These are phyloP conservation scores for Amiota minor DNA, from an alignment of 2,888 invertebrate genomes.

Conservation along the genomic window DNA sequence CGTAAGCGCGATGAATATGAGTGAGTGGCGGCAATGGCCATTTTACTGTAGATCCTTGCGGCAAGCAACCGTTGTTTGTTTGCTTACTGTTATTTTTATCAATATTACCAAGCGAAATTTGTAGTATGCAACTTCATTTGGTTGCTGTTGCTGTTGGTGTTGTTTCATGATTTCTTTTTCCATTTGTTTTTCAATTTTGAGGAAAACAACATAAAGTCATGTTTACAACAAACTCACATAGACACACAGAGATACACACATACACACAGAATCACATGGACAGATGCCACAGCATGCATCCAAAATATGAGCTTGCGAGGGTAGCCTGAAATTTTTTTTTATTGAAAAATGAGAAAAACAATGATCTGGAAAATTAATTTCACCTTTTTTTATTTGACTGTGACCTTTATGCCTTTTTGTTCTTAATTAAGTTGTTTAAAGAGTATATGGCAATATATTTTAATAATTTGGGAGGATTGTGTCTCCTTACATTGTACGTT, in stretches of 20 bases:
- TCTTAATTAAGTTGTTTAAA: too few species aligned
- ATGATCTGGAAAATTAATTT: too few species aligned
- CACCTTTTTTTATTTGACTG: too few species aligned
- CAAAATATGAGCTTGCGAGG: too few species aligned
- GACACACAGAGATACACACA: background rate
- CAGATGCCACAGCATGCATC: background rate
- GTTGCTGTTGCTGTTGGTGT: background rate
- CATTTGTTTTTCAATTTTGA: background rate
- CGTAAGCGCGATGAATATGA: slow-evolving; percentile 17
- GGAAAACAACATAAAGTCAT: background rate
- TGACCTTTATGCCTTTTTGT: too few species aligned
- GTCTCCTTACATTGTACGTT: too few species aligned
- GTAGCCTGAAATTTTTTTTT: too few species aligned
- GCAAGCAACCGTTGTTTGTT: background rate
- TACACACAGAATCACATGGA: background rate
- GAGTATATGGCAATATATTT: too few species aligned
- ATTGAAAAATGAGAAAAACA: too few species aligned
- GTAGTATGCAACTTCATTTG: slow-evolving; percentile 19
- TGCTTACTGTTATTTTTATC: slow-evolving; percentile 11
- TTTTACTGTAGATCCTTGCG: slow-evolving; percentile 8
- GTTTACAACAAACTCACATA: slow-evolving; percentile 4
- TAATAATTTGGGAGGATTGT: too few species aligned
- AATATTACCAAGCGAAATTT: background rate
- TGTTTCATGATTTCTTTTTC: background rate
- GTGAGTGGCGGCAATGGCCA: background rate